These are phyloP conservation scores for Melanerpes formicivorus DNA, from an alignment of 2,113 vertebrate species.

Conservation along the genomic window DNA sequence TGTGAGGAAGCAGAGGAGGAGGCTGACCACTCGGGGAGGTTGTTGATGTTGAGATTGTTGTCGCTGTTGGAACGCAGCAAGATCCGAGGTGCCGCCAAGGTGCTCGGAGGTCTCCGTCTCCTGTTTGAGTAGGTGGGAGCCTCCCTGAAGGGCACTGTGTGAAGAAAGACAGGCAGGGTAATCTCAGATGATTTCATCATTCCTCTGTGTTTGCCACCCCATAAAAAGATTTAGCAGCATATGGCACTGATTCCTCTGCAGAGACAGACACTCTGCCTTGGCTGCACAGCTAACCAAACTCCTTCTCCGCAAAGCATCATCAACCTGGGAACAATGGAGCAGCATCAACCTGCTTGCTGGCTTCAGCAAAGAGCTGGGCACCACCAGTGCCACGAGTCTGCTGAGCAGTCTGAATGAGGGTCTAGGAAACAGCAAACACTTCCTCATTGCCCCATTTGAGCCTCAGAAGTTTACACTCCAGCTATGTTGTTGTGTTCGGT, in stretches of 20 bases:
- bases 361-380: not conserved
- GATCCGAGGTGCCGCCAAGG: constrained; percentile 87
- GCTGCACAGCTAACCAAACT: not conserved
- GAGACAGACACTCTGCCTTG: constrained; percentile 15
- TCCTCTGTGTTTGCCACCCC: not conserved
- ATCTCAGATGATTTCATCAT: constrained; percentile 9
- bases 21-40: constrained; percentile 80
- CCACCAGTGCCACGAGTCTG: not conserved
- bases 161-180: not conserved
- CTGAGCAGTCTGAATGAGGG: not conserved
- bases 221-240: constrained; percentile 15
- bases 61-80: constrained; percentile 96
- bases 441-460: not conserved
- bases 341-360: not conserved
- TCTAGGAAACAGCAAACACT: not conserved
- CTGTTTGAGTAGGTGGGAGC: constrained; percentile 91
- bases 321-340: not conserved
- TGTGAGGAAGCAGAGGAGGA: constrained; percentile 81
- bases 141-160: constrained; percentile 94
- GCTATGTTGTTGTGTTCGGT: not conserved
- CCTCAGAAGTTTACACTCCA: not conserved
- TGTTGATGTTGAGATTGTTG: constrained; percentile 86
- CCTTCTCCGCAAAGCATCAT: not conserved
- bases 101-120: constrained; percentile 84
- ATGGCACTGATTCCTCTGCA: constrained; percentile 10